phyloP scores from a whole-genome alignment of 2,888 invertebrate genomes.

The Oscheius sp. region DNA sequence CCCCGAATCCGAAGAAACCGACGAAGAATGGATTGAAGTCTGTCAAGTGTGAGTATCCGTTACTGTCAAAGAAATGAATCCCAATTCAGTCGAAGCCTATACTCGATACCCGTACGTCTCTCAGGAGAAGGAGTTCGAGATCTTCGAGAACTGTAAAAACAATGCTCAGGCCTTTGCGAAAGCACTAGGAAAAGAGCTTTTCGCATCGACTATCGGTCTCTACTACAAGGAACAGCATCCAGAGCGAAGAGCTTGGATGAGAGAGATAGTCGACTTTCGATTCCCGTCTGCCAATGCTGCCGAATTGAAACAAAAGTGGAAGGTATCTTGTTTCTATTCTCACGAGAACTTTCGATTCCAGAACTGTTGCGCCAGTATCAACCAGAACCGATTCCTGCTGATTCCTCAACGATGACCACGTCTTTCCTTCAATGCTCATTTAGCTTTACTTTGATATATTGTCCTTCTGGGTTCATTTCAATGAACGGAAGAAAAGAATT shows the following conservation, averaged over 20 bases:
- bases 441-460: neutral
- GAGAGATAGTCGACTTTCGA: slow-evolving; percentile 60
- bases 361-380: neutral
- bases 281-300: slow-evolving; percentile 52
- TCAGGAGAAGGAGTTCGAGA: slow-evolving; percentile 52
- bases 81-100: slow-evolving; percentile 38
- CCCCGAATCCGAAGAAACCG: slow-evolving; percentile 22
- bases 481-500: too few relatives aligned
- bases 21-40: slow-evolving; percentile 18
- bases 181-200: slow-evolving; percentile 47
- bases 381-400: neutral
- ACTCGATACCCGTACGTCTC: slow-evolving; percentile 52
- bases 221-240: slow-evolving; percentile 63
- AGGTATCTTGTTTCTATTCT: slow-evolving; percentile 9
- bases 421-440: neutral
- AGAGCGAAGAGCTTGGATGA: slow-evolving; percentile 55
- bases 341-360: neutral
- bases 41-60: neutral
- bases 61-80: neutral
- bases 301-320: slow-evolving; percentile 59
- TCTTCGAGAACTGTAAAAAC: slow-evolving; percentile 42
- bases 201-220: slow-evolving; percentile 49
- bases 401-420: neutral
- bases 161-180: slow-evolving; percentile 57
- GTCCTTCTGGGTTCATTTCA: too few relatives aligned